phyloP scores from a whole-genome alignment of 2,888 invertebrate genomes.

The Tortrix viridana region DNA sequence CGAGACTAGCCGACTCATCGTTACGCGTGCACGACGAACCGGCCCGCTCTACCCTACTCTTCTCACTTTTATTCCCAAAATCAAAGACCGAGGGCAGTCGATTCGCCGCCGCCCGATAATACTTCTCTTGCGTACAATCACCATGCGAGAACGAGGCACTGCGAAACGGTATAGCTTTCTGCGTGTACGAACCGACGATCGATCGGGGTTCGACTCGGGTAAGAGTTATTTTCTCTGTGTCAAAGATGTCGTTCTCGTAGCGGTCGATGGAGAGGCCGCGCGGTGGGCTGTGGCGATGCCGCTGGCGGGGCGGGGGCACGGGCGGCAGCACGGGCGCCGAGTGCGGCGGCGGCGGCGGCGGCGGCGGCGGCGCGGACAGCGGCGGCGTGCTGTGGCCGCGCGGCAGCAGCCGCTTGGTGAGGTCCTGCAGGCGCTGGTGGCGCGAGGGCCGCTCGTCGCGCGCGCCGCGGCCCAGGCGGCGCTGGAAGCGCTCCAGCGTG shows the following conservation, averaged over 20 bases:
- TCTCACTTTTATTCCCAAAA: conserved; percentile 66
- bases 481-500: conserved; percentile 93
- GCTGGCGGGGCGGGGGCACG: conserved; percentile 81
- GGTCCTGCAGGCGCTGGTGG: conserved; percentile 90
- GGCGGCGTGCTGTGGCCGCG: conserved; percentile 61
- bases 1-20: conserved; percentile 64
- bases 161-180: conserved; percentile 89
- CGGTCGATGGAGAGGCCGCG: conserved; percentile 78
- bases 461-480: conserved; percentile 87
- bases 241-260: conserved; percentile 65
- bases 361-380: conserved; percentile 59
- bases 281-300: conserved; percentile 80
- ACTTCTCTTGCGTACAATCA: conserved; percentile 87
- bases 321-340: conserved; percentile 84
- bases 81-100: conserved; percentile 73
- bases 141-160: conserved; percentile 95
- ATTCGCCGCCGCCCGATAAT: conserved; percentile 67
- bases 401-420: conserved; percentile 91
- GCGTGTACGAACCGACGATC: conserved; percentile 85
- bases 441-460: conserved; percentile 80
- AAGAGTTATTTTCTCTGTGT: conserved; percentile 78
- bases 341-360: conserved; percentile 74
- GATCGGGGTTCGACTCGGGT: conserved; percentile 85
- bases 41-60: conserved; percentile 51
- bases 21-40: conserved; percentile 56